Evolutionary conservation across 1,140 invertebrate species (phyloP).

Genomic region (Plodia interpunctella): DNA sequence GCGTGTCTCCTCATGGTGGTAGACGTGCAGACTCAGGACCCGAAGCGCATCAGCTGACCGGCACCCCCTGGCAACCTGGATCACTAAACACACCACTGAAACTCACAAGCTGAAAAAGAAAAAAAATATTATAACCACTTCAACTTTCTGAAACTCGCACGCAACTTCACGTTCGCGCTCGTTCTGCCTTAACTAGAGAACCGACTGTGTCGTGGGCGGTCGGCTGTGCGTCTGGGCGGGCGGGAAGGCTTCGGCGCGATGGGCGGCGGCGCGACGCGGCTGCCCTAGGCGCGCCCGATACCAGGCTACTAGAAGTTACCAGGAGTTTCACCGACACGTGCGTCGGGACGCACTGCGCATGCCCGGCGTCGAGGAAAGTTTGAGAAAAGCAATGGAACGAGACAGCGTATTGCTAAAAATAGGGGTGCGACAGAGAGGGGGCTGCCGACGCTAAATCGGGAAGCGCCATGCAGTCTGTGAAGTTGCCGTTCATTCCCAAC

Average conservation of each 20-base stretch:
- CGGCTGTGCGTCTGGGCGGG: constrained; percentile 63
- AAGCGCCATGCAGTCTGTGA: constrained; percentile 71
- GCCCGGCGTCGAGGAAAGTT: constrained; percentile 49
- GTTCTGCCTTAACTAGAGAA: constrained; percentile 30
- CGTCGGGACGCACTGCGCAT: constrained; percentile 57
- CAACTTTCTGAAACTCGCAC: constrained; percentile 36
- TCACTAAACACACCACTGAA: constrained; percentile 42
- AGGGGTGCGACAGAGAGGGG: constrained; percentile 47
- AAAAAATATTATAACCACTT: constrained; percentile 17
- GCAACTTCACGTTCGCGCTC: constrained; percentile 30
- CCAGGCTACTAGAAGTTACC: constrained; percentile 45
- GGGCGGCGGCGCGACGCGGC: constrained; percentile 68
- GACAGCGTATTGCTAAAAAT: constrained; percentile 50
- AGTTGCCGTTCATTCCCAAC: constrained; percentile 34
- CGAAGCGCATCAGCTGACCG: constrained; percentile 47
- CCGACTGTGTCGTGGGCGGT: constrained; percentile 58
- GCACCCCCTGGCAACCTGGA: constrained; percentile 33
- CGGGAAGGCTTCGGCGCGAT: constrained; percentile 47
- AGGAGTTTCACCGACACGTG: constrained; percentile 54
- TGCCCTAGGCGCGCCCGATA: constrained; percentile 71
- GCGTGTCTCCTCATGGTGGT: constrained; percentile 53
- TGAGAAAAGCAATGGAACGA: constrained; percentile 47
- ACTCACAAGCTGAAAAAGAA: constrained; percentile 34
- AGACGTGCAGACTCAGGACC: constrained; percentile 28
- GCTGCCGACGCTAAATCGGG: constrained; percentile 50